Percentiles rank a stretch among this genome's conserved stretches.
Conservation (phyloP, 2,888 invertebrate genomes). For the Crocallis elinguaria region DNA sequence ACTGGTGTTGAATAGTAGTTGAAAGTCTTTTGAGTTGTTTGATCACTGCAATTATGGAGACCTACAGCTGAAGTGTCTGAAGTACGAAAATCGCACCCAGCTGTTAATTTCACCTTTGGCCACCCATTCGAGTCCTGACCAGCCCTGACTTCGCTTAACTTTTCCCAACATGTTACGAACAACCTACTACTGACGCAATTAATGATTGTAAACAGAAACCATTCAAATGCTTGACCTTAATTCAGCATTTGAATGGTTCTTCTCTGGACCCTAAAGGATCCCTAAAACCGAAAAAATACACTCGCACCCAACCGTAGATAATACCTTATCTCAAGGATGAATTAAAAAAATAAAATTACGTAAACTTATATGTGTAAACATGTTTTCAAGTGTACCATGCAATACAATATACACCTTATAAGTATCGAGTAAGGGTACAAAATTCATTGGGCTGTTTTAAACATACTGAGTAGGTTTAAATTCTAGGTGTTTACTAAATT, state of each 20-base stretch:
- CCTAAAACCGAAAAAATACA: conserved; percentile 25
- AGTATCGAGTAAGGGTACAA: not conserved
- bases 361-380: conserved; percentile 54
- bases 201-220: too few species aligned
- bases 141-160: too few species aligned
- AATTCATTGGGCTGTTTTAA: conserved; percentile 1
- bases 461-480: conserved; percentile 6
- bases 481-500: conserved; percentile 26
- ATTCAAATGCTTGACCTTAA: not conserved
- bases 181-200: too few species aligned
- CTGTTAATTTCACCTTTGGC: too few species aligned
- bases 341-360: conserved; percentile 55
- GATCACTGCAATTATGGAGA: too few species aligned
- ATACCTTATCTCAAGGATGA: conserved; percentile 61
- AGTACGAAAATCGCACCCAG: too few species aligned
- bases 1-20: too few species aligned
- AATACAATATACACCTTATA: conserved; percentile 7
- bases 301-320: conserved; percentile 46
- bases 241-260: not conserved
- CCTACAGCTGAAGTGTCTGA: too few species aligned
- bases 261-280: conserved; percentile 1
- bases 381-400: conserved; percentile 46
- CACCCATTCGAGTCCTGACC: too few species aligned
- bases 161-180: too few species aligned
- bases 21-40: too few species aligned